Conservation (phyloP, 1,140 invertebrate genomes). For the Vanessa atalanta region DNA sequence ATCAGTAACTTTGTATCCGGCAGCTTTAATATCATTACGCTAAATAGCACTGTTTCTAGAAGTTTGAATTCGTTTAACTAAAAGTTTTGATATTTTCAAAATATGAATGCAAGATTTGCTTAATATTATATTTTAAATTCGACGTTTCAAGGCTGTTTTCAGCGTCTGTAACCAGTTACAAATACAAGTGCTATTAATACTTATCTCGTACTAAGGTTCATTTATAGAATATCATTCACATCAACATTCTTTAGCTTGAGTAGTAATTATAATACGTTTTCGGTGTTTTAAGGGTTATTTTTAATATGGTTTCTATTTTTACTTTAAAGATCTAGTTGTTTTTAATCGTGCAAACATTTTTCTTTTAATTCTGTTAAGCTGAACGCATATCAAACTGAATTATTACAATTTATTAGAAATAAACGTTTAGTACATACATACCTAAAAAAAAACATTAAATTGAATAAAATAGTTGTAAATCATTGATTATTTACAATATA, state of each 20-base stretch:
- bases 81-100: neutral
- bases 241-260: neutral
- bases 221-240: conserved; percentile 16
- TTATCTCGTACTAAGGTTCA: neutral
- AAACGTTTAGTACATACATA: neutral
- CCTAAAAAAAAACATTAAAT: neutral
- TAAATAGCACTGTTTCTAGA: neutral
- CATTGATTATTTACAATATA: conserved; percentile 3
- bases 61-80: no score
- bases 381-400: no score
- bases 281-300: no score
- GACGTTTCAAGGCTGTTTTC: neutral
- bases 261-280: neutral
- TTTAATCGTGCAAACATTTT: neutral
- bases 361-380: neutral
- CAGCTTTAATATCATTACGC: neutral
- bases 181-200: conserved; percentile 11
- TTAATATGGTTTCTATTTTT: neutral
- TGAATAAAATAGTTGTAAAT: neutral
- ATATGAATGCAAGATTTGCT: neutral
- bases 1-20: neutral
- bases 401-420: neutral
- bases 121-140: neutral
- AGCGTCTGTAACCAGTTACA: neutral
- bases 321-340: neutral